A percentile compares a stretch with the other conserved stretches of the same genome.
These are phyloP conservation scores for Lepus americanus DNA, from an alignment of 2,113 vertebrate species.

Conservation along the genomic window DNA sequence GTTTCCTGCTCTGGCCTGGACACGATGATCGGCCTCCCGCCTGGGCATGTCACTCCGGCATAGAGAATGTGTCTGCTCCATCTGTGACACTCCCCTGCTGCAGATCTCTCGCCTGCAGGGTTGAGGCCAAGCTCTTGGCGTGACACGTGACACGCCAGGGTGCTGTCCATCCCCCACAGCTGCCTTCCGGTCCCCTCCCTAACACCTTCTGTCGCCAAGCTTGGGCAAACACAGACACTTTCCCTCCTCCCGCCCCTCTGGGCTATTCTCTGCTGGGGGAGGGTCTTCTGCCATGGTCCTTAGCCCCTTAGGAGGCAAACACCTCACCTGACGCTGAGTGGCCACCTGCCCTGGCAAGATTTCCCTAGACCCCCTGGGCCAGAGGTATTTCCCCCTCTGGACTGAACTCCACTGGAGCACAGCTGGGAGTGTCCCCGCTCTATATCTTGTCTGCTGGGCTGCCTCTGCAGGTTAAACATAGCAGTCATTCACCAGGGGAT, in stretches of 20 bases:
- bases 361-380: not conserved
- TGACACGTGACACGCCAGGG: not conserved
- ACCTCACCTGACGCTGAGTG: not conserved
- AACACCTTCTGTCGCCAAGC: not conserved
- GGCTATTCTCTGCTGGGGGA: not conserved
- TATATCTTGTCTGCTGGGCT: not conserved
- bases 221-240: not conserved
- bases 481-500: not conserved
- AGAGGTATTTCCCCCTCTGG: not conserved
- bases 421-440: not conserved
- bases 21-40: not conserved
- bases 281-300: no score
- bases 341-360: not conserved
- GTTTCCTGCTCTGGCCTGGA: no score
- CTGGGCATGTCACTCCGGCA: not conserved
- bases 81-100: not conserved
- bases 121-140: not conserved
- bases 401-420: not conserved
- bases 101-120: not conserved
- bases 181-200: not conserved
- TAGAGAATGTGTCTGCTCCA: not conserved
- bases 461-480: not conserved
- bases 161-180: not conserved
- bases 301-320: not conserved
- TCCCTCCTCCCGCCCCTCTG: not conserved